Evolutionary conservation across 2,888 invertebrate species (phyloP).

Genomic region (Agrotis clavis): DNA sequence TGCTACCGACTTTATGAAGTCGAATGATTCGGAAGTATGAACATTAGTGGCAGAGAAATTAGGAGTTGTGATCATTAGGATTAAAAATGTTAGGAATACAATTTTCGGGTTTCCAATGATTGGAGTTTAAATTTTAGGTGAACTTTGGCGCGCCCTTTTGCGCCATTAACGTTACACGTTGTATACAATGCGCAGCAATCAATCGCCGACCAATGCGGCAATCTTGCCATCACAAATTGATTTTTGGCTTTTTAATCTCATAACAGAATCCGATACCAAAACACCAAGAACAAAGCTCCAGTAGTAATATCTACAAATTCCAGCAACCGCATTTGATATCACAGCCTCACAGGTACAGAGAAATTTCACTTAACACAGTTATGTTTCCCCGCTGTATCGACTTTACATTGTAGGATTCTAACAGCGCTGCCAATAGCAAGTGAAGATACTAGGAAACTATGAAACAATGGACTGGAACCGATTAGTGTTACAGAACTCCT

Average conservation of each 20-base stretch:
- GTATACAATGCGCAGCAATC: no score
- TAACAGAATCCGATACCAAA: background rate
- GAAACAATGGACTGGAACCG: conserved; percentile 64
- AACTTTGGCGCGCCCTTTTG: no score
- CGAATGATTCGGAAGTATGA: no score
- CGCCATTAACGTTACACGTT: no score
- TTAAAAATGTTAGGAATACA: no score
- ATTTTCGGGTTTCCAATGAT: no score
- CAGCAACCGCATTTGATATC: conserved; percentile 50
- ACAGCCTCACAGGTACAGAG: conserved; percentile 58
- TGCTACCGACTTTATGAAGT: no score
- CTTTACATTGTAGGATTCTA: conserved; percentile 48
- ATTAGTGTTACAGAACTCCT: conserved; percentile 61
- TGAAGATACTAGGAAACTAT: conserved; percentile 67
- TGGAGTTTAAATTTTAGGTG: no score
- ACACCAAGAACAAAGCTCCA: conserved; percentile 22
- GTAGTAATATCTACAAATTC: conserved; percentile 41
- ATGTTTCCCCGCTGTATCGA: conserved; percentile 55
- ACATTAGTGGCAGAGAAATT: no score
- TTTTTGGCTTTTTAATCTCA: background rate
- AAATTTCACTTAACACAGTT: conserved; percentile 59
- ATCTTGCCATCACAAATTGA: no score
- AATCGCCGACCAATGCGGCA: no score
- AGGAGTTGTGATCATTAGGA: no score
- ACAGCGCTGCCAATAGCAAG: conserved; percentile 54